These are phyloP conservation scores for Leucoma salicis DNA, from an alignment of 2,888 invertebrate species.

Conservation along the genomic window DNA sequence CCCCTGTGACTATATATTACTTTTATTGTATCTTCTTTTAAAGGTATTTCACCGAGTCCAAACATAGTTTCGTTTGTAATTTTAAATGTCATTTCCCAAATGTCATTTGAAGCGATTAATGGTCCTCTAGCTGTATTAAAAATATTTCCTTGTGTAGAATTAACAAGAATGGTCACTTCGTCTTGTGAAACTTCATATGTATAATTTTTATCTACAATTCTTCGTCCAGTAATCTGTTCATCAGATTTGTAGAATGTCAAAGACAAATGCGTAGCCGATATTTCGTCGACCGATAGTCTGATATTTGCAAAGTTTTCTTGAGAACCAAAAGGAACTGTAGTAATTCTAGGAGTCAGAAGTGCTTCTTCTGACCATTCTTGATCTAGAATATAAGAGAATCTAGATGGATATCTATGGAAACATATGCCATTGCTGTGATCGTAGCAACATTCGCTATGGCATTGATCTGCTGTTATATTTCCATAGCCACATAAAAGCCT, in stretches of 20 bases:
- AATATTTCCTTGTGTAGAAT: slow-evolving; percentile 53
- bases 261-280: slow-evolving; percentile 57
- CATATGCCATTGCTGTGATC: slow-evolving; percentile 62
- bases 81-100: slow-evolving; percentile 83
- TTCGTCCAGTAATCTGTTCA: slow-evolving; percentile 37
- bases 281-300: slow-evolving; percentile 60
- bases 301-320: slow-evolving; percentile 48
- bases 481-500: slow-evolving; percentile 66
- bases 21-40: slow-evolving; percentile 54
- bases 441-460: slow-evolving; percentile 78
- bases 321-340: slow-evolving; percentile 53
- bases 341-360: slow-evolving; percentile 52
- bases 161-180: slow-evolving; percentile 54
- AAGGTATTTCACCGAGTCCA: slow-evolving; percentile 79
- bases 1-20: slow-evolving; percentile 70
- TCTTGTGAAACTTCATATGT: slow-evolving; percentile 49
- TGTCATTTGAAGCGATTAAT: slow-evolving; percentile 80
- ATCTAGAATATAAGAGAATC: slow-evolving; percentile 68
- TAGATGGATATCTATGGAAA: slow-evolving; percentile 78
- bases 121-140: slow-evolving; percentile 82
- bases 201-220: slow-evolving; percentile 49
- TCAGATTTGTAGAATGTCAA: slow-evolving; percentile 58
- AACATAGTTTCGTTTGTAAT: slow-evolving; percentile 78
- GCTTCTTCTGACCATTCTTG: slow-evolving; percentile 56
- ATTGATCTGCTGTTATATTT: slow-evolving; percentile 47